A percentile compares a stretch with the other conserved stretches of the same genome.
Evolutionary conservation across 1,140 invertebrate genomes (phyloP).

Genomic region (Panagrolaimus sp.): DNA sequence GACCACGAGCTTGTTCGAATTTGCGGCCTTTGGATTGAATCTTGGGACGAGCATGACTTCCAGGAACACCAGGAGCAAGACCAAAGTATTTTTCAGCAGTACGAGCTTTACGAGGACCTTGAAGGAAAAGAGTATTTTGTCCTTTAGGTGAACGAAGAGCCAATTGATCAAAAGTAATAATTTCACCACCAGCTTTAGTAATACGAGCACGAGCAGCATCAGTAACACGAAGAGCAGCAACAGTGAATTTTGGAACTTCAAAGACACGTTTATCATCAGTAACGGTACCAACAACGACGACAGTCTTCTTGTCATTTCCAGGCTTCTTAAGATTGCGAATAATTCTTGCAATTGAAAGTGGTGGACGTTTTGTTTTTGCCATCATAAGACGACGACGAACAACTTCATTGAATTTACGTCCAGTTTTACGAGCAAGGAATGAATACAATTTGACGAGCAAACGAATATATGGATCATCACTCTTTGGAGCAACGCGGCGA

Average conservation of each 20-base stretch:
- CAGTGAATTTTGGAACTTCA: slow-evolving; percentile 81
- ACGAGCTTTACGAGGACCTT: slow-evolving; percentile 82
- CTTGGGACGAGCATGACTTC: slow-evolving; percentile 76
- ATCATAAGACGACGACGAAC: slow-evolving; percentile 89
- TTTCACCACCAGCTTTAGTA: slow-evolving; percentile 86
- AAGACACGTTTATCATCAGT: slow-evolving; percentile 91
- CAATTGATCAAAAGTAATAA: slow-evolving; percentile 95
- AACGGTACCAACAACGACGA: slow-evolving; percentile 87
- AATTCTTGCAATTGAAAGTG: slow-evolving; percentile 81
- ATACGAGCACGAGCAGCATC: slow-evolving; percentile 87
- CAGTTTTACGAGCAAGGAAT: slow-evolving; percentile 86
- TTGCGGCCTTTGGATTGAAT: slow-evolving; percentile 93
- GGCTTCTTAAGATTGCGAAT: slow-evolving; percentile 68
- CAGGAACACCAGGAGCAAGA: slow-evolving; percentile 87
- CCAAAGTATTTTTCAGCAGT: slow-evolving; percentile 94
- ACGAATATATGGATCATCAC: slow-evolving; percentile 91
- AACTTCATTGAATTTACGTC: slow-evolving; percentile 91
- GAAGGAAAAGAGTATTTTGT: slow-evolving; percentile 83
- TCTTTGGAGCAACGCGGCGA: slow-evolving; percentile 84
- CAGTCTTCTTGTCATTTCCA: slow-evolving; percentile 75
- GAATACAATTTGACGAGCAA: slow-evolving; percentile 86
- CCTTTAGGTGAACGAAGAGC: slow-evolving; percentile 84
- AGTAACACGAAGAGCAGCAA: slow-evolving; percentile 87
- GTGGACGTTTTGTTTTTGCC: slow-evolving; percentile 87
- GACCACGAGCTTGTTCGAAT: slow-evolving; percentile 88